Evolutionary conservation across 2,113 vertebrate species (phyloP).

Genomic region (Tenrec ecaudatus): DNA sequence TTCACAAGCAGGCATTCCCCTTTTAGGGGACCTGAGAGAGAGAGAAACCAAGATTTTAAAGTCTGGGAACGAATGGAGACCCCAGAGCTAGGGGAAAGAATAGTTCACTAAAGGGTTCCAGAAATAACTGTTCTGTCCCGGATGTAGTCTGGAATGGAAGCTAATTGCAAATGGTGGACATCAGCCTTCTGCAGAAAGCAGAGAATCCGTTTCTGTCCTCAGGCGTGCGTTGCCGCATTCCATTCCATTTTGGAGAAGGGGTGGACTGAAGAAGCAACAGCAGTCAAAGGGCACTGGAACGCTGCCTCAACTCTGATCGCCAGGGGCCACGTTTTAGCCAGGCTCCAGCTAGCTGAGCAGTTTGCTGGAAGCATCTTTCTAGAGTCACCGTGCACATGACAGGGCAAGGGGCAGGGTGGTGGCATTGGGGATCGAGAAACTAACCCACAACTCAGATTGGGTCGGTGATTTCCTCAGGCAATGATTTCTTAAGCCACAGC

Average conservation of each 20-base stretch:
- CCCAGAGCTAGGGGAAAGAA: not conserved
- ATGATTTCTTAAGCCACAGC: slow-evolving; percentile 69
- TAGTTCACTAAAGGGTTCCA: not conserved
- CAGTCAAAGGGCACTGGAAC: not conserved
- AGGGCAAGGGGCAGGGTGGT: not conserved
- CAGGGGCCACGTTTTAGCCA: not conserved
- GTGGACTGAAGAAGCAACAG: not conserved
- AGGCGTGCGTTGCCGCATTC: not conserved
- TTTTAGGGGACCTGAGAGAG: not conserved
- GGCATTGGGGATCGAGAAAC: slow-evolving; percentile 45
- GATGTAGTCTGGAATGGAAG: not conserved
- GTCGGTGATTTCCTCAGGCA: not conserved
- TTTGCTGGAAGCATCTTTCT: slow-evolving; percentile 19
- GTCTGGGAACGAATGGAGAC: not conserved
- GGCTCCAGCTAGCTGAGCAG: not conserved
- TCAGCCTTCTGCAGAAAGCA: not conserved
- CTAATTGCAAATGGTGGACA: not conserved
- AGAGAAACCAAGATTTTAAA: not conserved
- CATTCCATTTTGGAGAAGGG: not conserved
- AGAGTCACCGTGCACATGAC: not conserved
- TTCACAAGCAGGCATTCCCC: not conserved
- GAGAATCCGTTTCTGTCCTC: not conserved
- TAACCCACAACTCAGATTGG: slow-evolving; percentile 51
- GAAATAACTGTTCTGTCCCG: not conserved
- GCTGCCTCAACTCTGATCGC: not conserved